Base-by-base conservation (phyloP, 2,797 vertebrate genomes). In the Chloroceryle amazona region DNA sequence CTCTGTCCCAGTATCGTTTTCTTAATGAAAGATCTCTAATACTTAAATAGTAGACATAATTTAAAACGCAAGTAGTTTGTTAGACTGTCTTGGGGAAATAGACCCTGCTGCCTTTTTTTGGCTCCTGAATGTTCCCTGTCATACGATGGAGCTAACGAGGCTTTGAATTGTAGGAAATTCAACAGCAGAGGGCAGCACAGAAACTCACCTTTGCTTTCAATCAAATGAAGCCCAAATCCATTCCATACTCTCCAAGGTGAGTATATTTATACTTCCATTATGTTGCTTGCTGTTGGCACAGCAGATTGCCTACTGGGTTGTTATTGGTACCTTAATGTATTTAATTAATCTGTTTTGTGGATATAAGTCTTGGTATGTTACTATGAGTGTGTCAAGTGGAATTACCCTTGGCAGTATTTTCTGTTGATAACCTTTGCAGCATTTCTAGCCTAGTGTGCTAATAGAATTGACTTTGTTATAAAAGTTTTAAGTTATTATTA, bases 151-250 rank as follows among this genome's bases (percentile, higher is more conserved):
- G 61, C 62, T 93, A 58, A 89, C 35, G 41, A 62, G 81, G 42
- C 37, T 96, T 68, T 89, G 87, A n/a, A 46, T 88, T 96, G 29
- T 95, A 99, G 99, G 99, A 99, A 98, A 99, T 99, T 86, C 99
- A 99, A 47, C 99, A 99, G 96, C 99, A 99, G 94, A 99, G 99
- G 98, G 99, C 99, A 78, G 99, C 99, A 74, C 99, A 99, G 97
- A 99, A 99, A 79, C 99, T 99, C 96, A 99, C 99, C 6, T 99
- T 99, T 97, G 99, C 99, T 90, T 99, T 99, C 97, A 99, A 99
- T 97, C 99, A 99, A 97, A 98, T 99, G 98, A 99, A 99, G 95
- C 99, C 99, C 39, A 99, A 99, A 98, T 99, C 99, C 3, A 99
- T 99, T 97, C 99, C 99, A 1, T 99, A 99, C 94, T 99, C 99